Conservation (phyloP, 2,888 invertebrate species). For the Apamea crenata region DNA sequence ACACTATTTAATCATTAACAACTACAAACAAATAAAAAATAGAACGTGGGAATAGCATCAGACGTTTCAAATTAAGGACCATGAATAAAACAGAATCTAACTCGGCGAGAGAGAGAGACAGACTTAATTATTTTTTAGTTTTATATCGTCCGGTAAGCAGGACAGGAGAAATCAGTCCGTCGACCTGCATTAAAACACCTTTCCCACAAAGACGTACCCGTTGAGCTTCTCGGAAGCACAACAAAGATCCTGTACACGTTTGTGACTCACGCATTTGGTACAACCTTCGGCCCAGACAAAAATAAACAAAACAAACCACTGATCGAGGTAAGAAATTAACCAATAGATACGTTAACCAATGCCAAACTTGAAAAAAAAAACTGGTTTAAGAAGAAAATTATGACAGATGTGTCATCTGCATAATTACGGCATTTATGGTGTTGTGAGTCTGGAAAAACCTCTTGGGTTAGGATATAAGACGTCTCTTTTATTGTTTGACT, state of each 20-base stretch:
- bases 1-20: not conserved
- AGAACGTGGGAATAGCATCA: slow-evolving; percentile 40
- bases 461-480: not conserved
- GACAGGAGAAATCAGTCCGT: slow-evolving; percentile 85
- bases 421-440: not conserved
- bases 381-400: not conserved
- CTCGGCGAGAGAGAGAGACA: slow-evolving; percentile 66
- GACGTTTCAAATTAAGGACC: slow-evolving; percentile 52
- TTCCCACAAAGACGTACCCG: slow-evolving; percentile 86
- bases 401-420: not conserved
- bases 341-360: slow-evolving; percentile 35
- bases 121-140: slow-evolving; percentile 75
- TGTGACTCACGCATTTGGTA: slow-evolving; percentile 83
- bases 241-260: slow-evolving; percentile 88
- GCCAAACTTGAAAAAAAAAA: not conserved
- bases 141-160: slow-evolving; percentile 74
- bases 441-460: slow-evolving; percentile 10
- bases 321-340: slow-evolving; percentile 35
- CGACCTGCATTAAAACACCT: slow-evolving; percentile 86
- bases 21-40: not conserved
- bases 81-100: slow-evolving; percentile 68
- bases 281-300: slow-evolving; percentile 82
- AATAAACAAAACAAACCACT: slow-evolving; percentile 65
- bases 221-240: slow-evolving; percentile 87
- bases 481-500: slow-evolving; percentile 7